phyloP scores from a whole-genome alignment of 1,140 invertebrate genomes.

The Proales similis region DNA sequence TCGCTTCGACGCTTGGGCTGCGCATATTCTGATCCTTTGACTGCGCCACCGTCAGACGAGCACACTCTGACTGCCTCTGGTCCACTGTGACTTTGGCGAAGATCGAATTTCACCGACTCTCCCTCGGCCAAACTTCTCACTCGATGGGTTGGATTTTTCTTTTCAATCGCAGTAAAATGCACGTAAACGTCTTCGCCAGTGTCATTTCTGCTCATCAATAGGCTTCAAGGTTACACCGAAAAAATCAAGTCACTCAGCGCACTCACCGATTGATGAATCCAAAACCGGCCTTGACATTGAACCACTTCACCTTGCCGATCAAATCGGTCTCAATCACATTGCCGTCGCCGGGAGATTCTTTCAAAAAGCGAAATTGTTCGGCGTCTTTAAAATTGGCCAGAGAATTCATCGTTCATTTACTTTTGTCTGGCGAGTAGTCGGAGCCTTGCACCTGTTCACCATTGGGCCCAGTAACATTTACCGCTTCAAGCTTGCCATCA shows the following conservation, averaged over 20 bases:
- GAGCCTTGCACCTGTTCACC: conserved; percentile 16
- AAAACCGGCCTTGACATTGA: conserved; percentile 98
- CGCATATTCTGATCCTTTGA: conserved; percentile 37
- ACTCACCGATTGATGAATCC: conserved; percentile 83
- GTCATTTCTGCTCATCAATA: too few relatives aligned
- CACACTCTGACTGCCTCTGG: conserved; percentile 38
- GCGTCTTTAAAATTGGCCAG: too few relatives aligned
- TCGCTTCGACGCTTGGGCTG: conserved; percentile 4
- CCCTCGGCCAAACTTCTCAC: conserved; percentile 37
- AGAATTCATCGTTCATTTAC: neutral
- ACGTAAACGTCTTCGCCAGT: conserved; percentile 38
- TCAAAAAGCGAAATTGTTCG: too few relatives aligned
- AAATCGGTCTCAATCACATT: too few relatives aligned
- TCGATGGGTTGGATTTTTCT: conserved; percentile 34
- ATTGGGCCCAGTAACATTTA: conserved; percentile 29
- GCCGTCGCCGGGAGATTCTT: conserved; percentile 14
- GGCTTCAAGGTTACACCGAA: too few relatives aligned
- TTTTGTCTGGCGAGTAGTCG: conserved; percentile 29
- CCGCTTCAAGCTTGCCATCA: conserved; percentile 34
- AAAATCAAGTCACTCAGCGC: too few relatives aligned
- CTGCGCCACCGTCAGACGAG: conserved; percentile 17
- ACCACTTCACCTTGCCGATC: conserved; percentile 94
- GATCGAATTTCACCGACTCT: conserved; percentile 37
- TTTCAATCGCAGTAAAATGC: conserved; percentile 37
- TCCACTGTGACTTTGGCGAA: conserved; percentile 35